Evolutionary conservation across 2,797 vertebrate species (phyloP), one percentile per base, ranked within the genome.

Genomic region (Leptatherina wallacei): DNA sequence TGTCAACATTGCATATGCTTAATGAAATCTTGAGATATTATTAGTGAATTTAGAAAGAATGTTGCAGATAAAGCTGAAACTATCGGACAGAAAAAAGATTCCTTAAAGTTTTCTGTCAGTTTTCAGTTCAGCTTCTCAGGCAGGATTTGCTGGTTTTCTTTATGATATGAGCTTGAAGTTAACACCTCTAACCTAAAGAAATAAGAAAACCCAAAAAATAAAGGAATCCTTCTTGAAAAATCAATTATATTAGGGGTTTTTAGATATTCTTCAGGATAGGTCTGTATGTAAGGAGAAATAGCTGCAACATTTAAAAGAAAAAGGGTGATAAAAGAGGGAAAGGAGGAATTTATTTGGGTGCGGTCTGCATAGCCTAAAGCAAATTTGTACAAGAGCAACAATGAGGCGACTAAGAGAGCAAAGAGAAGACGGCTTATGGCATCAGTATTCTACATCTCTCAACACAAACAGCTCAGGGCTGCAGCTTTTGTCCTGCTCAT

Each of bases 371-470:
- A 84, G 82, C 90, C 89, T 84, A 86, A 75, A 92, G 89, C 87
- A 92, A 93, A 94, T 94, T 92, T 94, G 92, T 91, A 86, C 87
- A 92, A 71, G 70, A 68, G 69, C 84, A 90, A 93, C 91, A 93
- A 94, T 90, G 85, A 85, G 72, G 59, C 58, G 85, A 90, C 65
- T 65, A 38, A 27, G 73, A 81, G 82, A 64, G 87, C 83, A 86
- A 83, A 84, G 92, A 91, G 87, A 80, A 81, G 77, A 44, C 57
- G 88, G 89, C 87, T 94, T 89, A 82, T 59, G 71, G 80, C 88
- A 83, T 92, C 88, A 81, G 80, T 24, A 11, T 74, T 77, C 85
- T 54, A 78, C 88, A 88, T 92, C 86, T 91, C 78, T 32, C 81
- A 81, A 89, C 88, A 85, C 90, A 93, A 94, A 93, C 91, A 91